phyloP scores from a whole-genome alignment of 1,140 invertebrate species.

The Panagrolaimus sp. region DNA sequence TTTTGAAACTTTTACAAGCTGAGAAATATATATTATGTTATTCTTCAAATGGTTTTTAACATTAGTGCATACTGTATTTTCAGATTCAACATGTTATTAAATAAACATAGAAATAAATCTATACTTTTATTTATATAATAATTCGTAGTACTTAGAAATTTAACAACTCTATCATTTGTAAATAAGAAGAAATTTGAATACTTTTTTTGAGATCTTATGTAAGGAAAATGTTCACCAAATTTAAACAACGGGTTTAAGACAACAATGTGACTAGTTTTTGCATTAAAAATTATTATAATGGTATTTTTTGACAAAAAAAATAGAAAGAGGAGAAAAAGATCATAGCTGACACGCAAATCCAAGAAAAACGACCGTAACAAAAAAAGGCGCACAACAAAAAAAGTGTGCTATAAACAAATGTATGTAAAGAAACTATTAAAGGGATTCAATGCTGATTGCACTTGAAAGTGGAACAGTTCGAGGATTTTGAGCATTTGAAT shows the following conservation, averaged over 20 bases:
- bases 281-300: too few relatives aligned
- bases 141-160: background rate
- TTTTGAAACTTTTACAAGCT: too few relatives aligned
- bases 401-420: too few relatives aligned
- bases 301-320: too few relatives aligned
- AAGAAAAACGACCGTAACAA: conserved; percentile 5
- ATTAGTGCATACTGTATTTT: too few relatives aligned
- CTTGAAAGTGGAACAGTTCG: conserved; percentile 4
- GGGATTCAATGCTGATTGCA: conserved; percentile 12
- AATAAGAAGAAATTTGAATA: too few relatives aligned
- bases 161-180: background rate
- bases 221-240: too few relatives aligned
- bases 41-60: too few relatives aligned
- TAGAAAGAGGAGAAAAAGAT: background rate
- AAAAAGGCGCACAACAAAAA: background rate
- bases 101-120: too few relatives aligned
- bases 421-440: background rate
- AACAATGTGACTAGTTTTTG: conserved; percentile 10
- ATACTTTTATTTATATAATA: background rate
- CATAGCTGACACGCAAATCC: conserved; percentile 9
- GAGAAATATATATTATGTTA: too few relatives aligned
- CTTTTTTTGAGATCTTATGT: too few relatives aligned
- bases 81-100: too few relatives aligned
- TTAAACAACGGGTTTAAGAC: background rate
- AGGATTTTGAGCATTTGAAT: background rate